Base-by-base conservation (phyloP, 2,797 vertebrate species). In the Tarsius wallacei region DNA sequence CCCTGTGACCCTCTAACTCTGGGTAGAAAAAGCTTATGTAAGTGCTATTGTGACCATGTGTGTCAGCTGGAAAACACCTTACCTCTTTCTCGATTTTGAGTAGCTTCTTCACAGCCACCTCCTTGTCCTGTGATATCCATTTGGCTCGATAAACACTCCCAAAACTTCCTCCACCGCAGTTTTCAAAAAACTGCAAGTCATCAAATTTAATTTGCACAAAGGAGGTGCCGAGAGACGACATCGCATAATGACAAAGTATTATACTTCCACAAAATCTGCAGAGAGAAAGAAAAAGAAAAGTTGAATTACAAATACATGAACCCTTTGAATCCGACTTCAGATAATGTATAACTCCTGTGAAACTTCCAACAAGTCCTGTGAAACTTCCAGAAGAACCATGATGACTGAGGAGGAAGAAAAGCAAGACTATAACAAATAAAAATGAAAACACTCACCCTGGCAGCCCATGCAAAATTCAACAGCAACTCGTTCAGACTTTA, bases 11-110 rank as follows among this genome's bases (percentile, higher is more conserved):
- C 93, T 96, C 88, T 73, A 77, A 90, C 51, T 95, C 31, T 12
- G 33, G 77, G 74, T 77, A 53, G 91, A 61, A 81, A 76, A 85
- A 85, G 63, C 81, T 96, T 96, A 95, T 9, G 0, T 96, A 97
- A 96, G 33, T 31, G 63, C 55, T 49, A 47, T 22, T 2, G 2
- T 4, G 26, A 82, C 24, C 33, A 59, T n/a, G 86, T 88, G 97
- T 64, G 63, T 96, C 4, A 81, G 68, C 26, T 93, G 42, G 36
- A 77, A 66, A 74, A 96, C 74, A 74, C 83, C 97, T 98, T 99
- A 99, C 99, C 99, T 99, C 99, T 95, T 99, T 99, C 98, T 99
- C 99, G 99, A 99, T 99, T 99, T 99, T 99, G 98, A 99, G 99
- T 97, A 99, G 99, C 98, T 99, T 99, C 99, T 99, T 99, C 97